phyloP scores from a whole-genome alignment of 2,113 vertebrate species.

The Agelaius tricolor region DNA sequence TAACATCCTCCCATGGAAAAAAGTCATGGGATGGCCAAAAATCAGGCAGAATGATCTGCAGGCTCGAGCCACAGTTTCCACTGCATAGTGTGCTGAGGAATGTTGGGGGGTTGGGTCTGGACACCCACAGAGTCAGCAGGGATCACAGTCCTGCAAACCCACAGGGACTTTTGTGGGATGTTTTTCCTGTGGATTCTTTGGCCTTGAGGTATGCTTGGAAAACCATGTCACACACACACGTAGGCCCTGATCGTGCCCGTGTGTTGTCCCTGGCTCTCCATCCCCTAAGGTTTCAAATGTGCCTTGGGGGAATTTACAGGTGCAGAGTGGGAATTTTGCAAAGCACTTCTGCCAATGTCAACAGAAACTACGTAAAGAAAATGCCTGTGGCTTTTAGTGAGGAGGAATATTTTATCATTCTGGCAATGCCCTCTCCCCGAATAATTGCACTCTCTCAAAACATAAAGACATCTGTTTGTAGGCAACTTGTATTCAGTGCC shows the following conservation, averaged over 20 bases:
- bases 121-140: slow-evolving; percentile 56
- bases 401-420: background rate
- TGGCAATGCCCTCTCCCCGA: background rate
- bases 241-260: background rate
- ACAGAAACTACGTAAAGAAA: slow-evolving; percentile 6
- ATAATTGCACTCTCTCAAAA: background rate
- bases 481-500: background rate
- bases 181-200: background rate
- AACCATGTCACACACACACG: accelerated
- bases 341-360: background rate
- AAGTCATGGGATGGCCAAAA: slow-evolving; percentile 53
- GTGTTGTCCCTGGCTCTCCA: background rate
- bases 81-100: slow-evolving; percentile 60
- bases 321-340: background rate
- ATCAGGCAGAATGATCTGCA: slow-evolving; percentile 50
- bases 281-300: background rate
- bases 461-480: background rate
- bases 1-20: slow-evolving; percentile 66
- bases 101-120: background rate
- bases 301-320: slow-evolving; percentile 18
- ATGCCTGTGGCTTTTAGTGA: slow-evolving; percentile 42
- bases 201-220: background rate
- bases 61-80: slow-evolving; percentile 50
- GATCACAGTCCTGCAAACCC: accelerated
- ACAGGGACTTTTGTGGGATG: background rate